Evolutionary conservation across 2,113 vertebrate genomes (phyloP), one percentile per base, ranked within the genome.

Genomic region (Illadopsis cleaveri): DNA sequence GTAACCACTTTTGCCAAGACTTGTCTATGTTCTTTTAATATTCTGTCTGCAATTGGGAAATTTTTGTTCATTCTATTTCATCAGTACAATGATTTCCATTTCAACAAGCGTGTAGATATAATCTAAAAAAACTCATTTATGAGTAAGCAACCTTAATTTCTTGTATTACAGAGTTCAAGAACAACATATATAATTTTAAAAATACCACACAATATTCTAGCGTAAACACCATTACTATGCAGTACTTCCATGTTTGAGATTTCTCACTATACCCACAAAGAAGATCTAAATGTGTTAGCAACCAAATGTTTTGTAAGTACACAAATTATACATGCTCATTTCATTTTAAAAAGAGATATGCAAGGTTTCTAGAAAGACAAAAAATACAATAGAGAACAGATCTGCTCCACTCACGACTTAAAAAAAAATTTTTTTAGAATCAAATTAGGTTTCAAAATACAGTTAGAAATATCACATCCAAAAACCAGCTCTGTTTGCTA

Each of bases 131-230:
- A 72, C 18, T 69, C 50, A 72, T 48, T n/a, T 64, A 75, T 82
- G 50, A 85, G 54, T 72, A 93, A 95, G 57, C 60, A 91, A 68
- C 47, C 35, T 48, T 87, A 90, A 95, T 90, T 79, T 89, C 65
- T 75, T 79, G 24, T 84, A 73, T 64, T 85, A 69, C 58, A 48
- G 24, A 94, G 75, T 77, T 94, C 57, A 90, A 76, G 62, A 80
- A n/a, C 45, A 92, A 88, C 21, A 90, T 22, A 17, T 2, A 85
- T 48, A 15, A 93, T 31, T 82, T 92, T 37, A 33, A 90, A 90
- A 90, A 82, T 65, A 93, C 78, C 90, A 76, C 69, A 84, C 38
- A 56, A 38, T 75, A 79, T 76, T 94, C 78, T n/a, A 79, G 25
- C 23, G 42, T 79, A 87, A 94, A 90, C 7, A 25, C 40, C 40